Base-by-base conservation (phyloP, 2,797 vertebrate species). In the Margarornis squamiger region DNA sequence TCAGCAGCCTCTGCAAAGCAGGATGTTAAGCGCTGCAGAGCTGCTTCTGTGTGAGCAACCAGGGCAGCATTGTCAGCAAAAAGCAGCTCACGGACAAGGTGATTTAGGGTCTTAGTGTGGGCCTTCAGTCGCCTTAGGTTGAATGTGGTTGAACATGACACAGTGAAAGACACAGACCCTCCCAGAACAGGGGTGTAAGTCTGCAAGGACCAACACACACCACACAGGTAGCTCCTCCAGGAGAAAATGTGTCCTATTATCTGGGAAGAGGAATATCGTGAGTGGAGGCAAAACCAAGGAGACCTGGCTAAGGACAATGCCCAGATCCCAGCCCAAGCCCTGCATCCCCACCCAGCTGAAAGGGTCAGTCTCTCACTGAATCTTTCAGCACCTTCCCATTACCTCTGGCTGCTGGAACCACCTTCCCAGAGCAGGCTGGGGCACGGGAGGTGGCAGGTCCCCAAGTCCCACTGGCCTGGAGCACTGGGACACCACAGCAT, bases 111-210 rank as follows among this genome's bases (percentile, higher is more conserved):
- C 43, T 43, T 43, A 43, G 43, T 43, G 19, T 43, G 43, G 43
- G 18, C 43, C 19, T 43, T 43, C 43, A 43, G 43, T 43, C 43
- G 4, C 43, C 43, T 43, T 19, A 43, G 43, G 43, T 43, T 20
- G 43, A 43, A 19, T 26, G 36, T 38, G 57, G 29, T 51, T 29
- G 17, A 51, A 27, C 24, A 32, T 22, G 32, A 8, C 4, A 1
- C n/a, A 21, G 27, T 5, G 38, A 24, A 46, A 46, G 1, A 11
- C 3, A 2, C 0, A 5, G 29, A 58, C 43, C 10, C 24, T 41
- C 45, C 23, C 52, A 73, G 27, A 61, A 38, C 4, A 14, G 18
- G 27, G 66, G 12, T 14, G 36, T 22, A 24, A 41, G 6, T 19
- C 34, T 15, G 24, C 3, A 0, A 15, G 22, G 29, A 65, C 26